Evolutionary conservation across 2,797 vertebrate species (phyloP), one percentile per base, ranked within the genome.

Genomic region (Phaenicophaeus curvirostris): DNA sequence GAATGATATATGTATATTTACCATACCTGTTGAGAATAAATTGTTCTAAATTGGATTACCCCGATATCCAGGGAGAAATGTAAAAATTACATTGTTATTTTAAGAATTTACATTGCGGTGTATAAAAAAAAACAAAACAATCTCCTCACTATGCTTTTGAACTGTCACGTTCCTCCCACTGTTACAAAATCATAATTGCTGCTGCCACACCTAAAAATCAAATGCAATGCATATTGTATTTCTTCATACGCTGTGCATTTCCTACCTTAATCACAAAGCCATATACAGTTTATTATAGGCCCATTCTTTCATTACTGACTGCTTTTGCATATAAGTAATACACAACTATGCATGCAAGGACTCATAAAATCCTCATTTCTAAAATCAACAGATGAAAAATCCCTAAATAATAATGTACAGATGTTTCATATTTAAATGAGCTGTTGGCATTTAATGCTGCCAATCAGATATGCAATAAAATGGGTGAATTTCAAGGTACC

Each of bases 401-500:
- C 96, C 97, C 97, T 96, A 97, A 98, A 97, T 97, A 97, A 97
- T 97, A 98, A 97, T 81, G 95, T 97, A 97, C 97, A 98, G 97
- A 97, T 98, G 97, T 97, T 98, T 96, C 94, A 94, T 96, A 98
- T 98, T 98, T 97, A 97, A 97, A 98, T 97, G 95, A 98, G 96
- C 89, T 84, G 59, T 76, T 97, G 92, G 94, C 95, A 96, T 97
- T 96, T 96, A 95, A 95, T 94, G 91, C 92, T 96, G 96, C 95
- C 97, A 97, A 96, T 96, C 96, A 92, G 87, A 86, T 50, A 95
- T 89, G 92, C 93, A 97, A 90, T 83, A 93, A 96, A 96, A 93
- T 78, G 90, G 50, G 76, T 87, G 96, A 96, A 92, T 97, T 96
- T 93, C 94, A 96, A 97, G 95, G 95, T 97, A 92, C 58, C 94